Conservation (phyloP, 2,113 vertebrate species). For the Rhegmatorhina hoffmannsi region DNA sequence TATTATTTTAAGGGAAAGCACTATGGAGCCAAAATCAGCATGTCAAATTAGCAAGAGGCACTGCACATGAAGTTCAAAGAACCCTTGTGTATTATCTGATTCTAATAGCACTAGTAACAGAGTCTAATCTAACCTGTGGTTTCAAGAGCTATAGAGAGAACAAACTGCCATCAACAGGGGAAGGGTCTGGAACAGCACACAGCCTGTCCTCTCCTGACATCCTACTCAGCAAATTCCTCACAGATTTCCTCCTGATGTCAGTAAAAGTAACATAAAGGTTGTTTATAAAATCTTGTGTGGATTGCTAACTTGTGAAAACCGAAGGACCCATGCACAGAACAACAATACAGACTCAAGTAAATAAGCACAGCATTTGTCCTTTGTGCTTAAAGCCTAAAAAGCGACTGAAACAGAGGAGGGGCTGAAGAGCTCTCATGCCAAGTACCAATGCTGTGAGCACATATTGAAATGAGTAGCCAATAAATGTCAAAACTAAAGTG, state of each 20-base stretch:
- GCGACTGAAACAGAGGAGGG: neutral
- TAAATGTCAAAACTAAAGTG: neutral
- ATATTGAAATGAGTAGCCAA: neutral
- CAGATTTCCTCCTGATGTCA: constrained; percentile 43
- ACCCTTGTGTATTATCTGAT: neutral
- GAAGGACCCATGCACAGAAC: constrained; percentile 6
- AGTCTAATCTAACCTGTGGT: neutral
- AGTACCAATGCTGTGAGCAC: constrained; percentile 10
- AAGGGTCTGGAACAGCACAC: neutral
- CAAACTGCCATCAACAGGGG: neutral
- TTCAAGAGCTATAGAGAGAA: neutral
- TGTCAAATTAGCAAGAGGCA: neutral
- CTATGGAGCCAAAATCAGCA: constrained; percentile 19
- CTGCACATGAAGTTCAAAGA: neutral
- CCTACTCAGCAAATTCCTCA: constrained; percentile 61
- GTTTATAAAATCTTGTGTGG: constrained; percentile 40
- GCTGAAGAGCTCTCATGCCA: neutral
- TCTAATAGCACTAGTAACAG: neutral
- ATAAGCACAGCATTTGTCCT: constrained; percentile 19
- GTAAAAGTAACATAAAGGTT: constrained; percentile 27
- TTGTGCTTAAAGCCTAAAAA: constrained; percentile 6
- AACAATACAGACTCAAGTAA: constrained; percentile 30
- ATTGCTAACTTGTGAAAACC: constrained; percentile 36
- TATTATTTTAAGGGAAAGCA: neutral
- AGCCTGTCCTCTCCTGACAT: constrained; percentile 58